Base-by-base conservation (phyloP, 30 jellyfish, hydroid and myxozoan species). In the Rhopilema esculentum region DNA sequence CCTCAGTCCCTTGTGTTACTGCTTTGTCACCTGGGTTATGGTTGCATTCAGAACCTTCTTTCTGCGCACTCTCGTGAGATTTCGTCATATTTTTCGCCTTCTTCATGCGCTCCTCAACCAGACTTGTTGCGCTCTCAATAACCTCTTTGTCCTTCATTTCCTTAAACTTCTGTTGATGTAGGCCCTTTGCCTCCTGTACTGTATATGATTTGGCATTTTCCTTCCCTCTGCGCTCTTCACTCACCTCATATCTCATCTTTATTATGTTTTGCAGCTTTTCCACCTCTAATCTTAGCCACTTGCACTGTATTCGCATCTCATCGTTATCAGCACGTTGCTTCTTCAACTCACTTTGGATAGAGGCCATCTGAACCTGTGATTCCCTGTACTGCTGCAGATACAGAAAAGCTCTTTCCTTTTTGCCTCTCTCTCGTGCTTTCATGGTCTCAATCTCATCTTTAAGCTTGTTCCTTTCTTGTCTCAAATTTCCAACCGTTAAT, bases 341-440 rank as follows among this genome's bases (percentile, higher is more conserved):
- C 70, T 75, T 74, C 31, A 85, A 72, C 24, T 85, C 94, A 23
- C 86, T 70, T 51, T 20, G 74, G 49, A 85, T 9, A 18, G 30
- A 24, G 50, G 66, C 84, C 83, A 73, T 51, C 22, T 33, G 40
- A 48, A 85, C 94, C 48, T 85, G 94, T 23, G 86, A 18, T 21
- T 85, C 94, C 27, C 94, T 78, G 70, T 85, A 68, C 27, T 85
- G 85, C 21, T 85, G 88, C 70, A 72, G 77, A 27, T 85, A 85
- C 50, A 31, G 22, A 49, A 85, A 85, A 22, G 79, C 71, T 76
- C 66, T 78, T 2, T 79, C 68, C 52, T 73, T 74, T 53, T 84
- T 15, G 48, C 77, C 86, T 40, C 66, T 74, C 1, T 85, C 88
- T 49, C 25, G 67, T 0, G n/a, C 17, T 28, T 48, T 68, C 83